Conservation (phyloP, 2,888 invertebrate species). For the Coecobrya sp. region DNA sequence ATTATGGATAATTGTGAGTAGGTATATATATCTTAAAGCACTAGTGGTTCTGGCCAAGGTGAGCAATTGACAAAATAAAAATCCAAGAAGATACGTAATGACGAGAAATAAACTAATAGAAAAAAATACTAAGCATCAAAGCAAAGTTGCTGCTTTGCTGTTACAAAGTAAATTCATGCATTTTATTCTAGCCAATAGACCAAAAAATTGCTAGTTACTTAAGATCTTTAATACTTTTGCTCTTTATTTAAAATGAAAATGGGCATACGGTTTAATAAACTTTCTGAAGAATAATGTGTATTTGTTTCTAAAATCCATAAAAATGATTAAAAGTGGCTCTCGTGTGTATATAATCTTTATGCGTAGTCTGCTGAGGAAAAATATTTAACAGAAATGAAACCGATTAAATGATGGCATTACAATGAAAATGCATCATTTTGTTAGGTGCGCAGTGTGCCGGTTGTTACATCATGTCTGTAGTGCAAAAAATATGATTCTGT, state of each 20-base stretch:
- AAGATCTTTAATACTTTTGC: background rate
- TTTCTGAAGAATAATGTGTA: background rate
- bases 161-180: background rate
- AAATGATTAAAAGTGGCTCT: too few relatives aligned
- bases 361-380: background rate
- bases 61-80: background rate
- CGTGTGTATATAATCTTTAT: too few relatives aligned
- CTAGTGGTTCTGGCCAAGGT: conserved; percentile 2
- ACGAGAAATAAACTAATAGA: background rate
- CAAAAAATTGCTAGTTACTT: conserved; percentile 8
- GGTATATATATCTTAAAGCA: background rate
- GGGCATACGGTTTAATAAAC: background rate
- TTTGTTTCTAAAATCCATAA: background rate
- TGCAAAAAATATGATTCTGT: too few relatives aligned
- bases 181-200: conserved; percentile 24
- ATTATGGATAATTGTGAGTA: background rate
- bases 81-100: background rate
- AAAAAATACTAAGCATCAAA: background rate
- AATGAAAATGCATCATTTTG: too few relatives aligned
- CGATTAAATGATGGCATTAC: background rate
- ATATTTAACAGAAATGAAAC: background rate
- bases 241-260: background rate
- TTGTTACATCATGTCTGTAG: too few relatives aligned
- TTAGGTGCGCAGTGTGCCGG: too few relatives aligned
- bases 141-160: background rate